Conservation (phyloP, 1,140 invertebrate species). For the Drosophila auraria region DNA sequence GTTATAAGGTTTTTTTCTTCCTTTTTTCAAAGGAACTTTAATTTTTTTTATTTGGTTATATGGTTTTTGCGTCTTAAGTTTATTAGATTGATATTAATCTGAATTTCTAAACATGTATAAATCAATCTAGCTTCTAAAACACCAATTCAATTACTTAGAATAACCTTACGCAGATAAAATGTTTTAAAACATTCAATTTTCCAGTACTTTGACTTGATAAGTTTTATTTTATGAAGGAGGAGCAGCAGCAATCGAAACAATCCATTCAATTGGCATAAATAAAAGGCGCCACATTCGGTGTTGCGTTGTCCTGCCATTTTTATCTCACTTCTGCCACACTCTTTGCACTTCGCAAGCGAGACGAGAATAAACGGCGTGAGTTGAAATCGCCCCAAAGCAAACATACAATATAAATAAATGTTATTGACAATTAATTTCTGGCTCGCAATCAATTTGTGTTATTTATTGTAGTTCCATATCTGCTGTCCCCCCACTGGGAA, state of each 20-base stretch:
- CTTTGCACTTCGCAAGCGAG: conserved; percentile 29
- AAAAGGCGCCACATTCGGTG: conserved; percentile 2
- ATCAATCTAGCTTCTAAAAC: background rate
- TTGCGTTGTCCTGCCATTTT: conserved; percentile 26
- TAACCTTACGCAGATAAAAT: background rate
- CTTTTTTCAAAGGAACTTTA: too few relatives aligned
- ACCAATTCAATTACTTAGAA: background rate
- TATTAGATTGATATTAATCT: background rate
- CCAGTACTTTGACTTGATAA: background rate
- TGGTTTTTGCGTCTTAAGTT: background rate
- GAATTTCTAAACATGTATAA: too few relatives aligned
- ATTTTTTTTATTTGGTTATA: background rate
- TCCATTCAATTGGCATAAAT: conserved; percentile 22
- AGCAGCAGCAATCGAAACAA: background rate
- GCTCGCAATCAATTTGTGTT: conserved; percentile 51
- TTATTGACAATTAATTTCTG: conserved; percentile 55
- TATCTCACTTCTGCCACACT: conserved; percentile 47
- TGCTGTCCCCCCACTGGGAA: background rate
- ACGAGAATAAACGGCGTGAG: conserved; percentile 31
- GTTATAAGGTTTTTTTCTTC: too few relatives aligned
- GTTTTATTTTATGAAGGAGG: background rate
- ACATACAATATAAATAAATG: conserved; percentile 39
- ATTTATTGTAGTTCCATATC: conserved; percentile 46
- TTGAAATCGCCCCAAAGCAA: conserved; percentile 34
- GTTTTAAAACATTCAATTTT: background rate